phyloP scores from a whole-genome alignment of 2,113 vertebrate species.

The Regulus satrapa region DNA sequence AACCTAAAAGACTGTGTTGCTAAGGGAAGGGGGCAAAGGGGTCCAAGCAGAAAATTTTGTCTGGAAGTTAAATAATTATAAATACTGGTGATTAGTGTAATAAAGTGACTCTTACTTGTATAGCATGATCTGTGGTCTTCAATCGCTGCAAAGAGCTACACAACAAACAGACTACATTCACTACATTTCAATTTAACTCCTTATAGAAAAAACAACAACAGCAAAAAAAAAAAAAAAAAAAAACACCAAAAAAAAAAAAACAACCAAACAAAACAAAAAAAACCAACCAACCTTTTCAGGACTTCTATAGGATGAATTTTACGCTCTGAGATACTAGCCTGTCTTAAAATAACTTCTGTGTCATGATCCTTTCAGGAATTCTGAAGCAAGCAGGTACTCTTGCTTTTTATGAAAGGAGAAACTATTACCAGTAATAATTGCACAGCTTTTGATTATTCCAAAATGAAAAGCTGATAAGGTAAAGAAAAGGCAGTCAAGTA shows the following conservation, averaged over 20 bases:
- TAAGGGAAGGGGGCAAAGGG: background rate
- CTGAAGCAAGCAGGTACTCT: background rate
- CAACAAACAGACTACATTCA: accelerated
- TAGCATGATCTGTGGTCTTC: background rate
- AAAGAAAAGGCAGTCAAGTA: background rate
- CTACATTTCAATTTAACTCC: background rate
- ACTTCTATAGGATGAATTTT: background rate
- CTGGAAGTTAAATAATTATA: background rate
- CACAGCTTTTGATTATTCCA: background rate
- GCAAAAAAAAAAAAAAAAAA: no score
- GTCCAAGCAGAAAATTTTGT: background rate
- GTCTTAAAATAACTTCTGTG: background rate
- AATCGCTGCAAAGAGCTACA: background rate
- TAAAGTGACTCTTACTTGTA: background rate
- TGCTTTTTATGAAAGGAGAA: background rate
- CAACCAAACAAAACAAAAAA: no score
- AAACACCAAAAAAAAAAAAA: no score
- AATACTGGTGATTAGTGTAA: background rate
- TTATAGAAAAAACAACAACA: no score
- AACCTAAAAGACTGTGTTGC: background rate
- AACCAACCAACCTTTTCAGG: no score
- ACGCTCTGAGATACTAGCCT: background rate
- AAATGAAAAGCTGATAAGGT: background rate
- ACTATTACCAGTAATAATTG: background rate
- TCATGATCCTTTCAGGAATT: background rate